Base-by-base conservation (phyloP, 2,888 invertebrate genomes). In the Leptopilina syphax region DNA sequence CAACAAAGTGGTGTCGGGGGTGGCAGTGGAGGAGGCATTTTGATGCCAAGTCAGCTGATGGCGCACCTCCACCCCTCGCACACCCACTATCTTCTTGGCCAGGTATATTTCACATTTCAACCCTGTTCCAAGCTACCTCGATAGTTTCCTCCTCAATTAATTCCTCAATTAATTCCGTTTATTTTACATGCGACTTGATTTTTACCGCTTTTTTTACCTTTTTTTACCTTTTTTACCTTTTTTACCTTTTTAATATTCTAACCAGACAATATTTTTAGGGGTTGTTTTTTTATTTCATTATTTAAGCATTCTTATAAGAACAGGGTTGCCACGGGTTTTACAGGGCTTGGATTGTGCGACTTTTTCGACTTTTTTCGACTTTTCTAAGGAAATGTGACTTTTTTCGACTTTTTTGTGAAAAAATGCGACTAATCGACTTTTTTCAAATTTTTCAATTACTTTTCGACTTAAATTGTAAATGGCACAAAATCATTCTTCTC, bases 21-120 rank as follows among this genome's bases (percentile, higher is more conserved):
- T 83, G 87, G 87, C 79, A 88, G 84, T 83, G 88, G 88, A 82
- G 87, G 84, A 81, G 89, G 89, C 76, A 88, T 88, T 84, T 83
- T 89, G 85, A 94, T 94, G 92, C 92, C 94, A 84, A 93, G 93
- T 89, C 94, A 94, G 80, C 93, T 94, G 90, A 93, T 94, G 89
- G 93, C 94, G 41, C 94, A 94, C 90, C 92, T 94, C 85, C 94
- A 94, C 91, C 93, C 90, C 76, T 85, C 89, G 65, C 89, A 90
- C 81, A 85, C 86, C 77, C 90, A 89, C 78, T 88, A 88, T 86
- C 87, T 90, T 76, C 88, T 88, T 77, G 88, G 85, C 77, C 90
- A 90, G 89, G 90, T 90, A 88, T 68, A 82, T 78, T 54, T 63
- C 73, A 73, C n/a, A 73, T 73, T 73, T 73, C 57, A 73, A 57